Evolutionary conservation across 2,113 vertebrate species (phyloP), one percentile per base, ranked within the genome.

Genomic region (Galemys pyrenaicus): DNA sequence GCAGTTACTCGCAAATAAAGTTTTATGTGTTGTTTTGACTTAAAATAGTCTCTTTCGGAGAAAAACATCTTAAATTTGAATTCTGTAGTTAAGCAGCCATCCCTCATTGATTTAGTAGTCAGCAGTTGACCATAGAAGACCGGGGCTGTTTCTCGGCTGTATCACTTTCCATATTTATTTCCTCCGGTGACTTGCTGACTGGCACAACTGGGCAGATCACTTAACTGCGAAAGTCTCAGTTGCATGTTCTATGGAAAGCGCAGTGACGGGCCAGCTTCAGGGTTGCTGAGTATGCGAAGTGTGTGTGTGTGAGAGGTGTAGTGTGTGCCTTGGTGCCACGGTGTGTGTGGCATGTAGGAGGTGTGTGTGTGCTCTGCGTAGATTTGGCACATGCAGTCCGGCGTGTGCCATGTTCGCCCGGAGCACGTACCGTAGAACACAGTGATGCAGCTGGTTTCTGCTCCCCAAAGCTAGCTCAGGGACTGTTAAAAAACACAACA

Each of bases 371-470:
- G 10, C 39, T 70, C 11, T 24, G 1, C 28, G 0, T 11, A 35
- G 26, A 35, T 79, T 56, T 30, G 71, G 74, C 19, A 35, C 10
- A 28, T 19, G 46, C 20, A 39, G 24, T 39, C 56, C 1, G 5
- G 20, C 17, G 4, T 0, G 0, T 71, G 51, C 75, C 49, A 39
- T 6, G 26, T 87, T 89, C 79, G 81, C 77, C 87, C 49, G 54
- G 67, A 54, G n/a, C 0, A 15, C 5, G 24, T 2, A 10, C 39
- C 26, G 0, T 0, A 1, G 32, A 81, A 60, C 11, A 0, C 17
- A 26, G n/a, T 26, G 49, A 49, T 77, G 17, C 7, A 28, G 37
- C 39, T 54, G 30, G 54, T 78, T 86, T 74, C 67, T 79, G 79
- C 11, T 81, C n/a, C 74, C 74, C 32, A 30, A 44, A 88, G n/a